Percentiles rank a stretch among this genome's conserved stretches.
phyloP scores from a whole-genome alignment of 2,113 vertebrate genomes.

The Oreotragus oreotragus region DNA sequence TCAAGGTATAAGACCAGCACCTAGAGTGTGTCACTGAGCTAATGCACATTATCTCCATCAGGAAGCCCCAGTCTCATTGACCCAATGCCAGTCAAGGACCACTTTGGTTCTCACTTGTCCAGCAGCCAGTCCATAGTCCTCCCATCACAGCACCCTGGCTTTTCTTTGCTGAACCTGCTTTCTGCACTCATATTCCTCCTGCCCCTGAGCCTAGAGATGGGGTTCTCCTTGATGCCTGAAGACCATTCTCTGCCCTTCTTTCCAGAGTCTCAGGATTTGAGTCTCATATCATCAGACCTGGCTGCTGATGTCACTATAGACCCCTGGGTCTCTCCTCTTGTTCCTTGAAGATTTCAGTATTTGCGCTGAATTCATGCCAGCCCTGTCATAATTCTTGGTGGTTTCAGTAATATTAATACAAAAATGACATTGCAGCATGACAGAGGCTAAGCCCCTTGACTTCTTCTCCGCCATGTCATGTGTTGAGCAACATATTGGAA shows the following conservation, averaged over 20 bases:
- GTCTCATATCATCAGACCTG: not conserved
- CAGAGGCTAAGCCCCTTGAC: not conserved
- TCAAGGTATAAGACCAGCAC: not conserved
- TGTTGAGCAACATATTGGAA: not conserved
- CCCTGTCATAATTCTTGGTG: not conserved
- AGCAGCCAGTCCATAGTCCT: not conserved
- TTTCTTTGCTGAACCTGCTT: not conserved
- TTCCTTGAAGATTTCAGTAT: not conserved
- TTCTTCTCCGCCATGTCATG: not conserved
- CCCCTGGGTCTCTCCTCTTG: not conserved
- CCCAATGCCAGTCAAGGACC: not conserved
- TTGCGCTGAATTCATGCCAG: not conserved
- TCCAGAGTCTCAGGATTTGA: not conserved
- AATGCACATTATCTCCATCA: not conserved
- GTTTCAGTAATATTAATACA: not conserved
- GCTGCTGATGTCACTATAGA: not conserved
- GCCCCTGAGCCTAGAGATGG: not conserved
- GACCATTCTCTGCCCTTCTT: not conserved
- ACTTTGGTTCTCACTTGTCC: not conserved
- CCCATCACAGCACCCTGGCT: not conserved
- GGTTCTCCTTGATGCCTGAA: not conserved
- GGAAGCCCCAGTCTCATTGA: not conserved
- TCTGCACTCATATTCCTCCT: not conserved
- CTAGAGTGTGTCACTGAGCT: not conserved
- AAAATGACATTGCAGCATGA: not conserved